phyloP scores from a whole-genome alignment of 2,113 vertebrate genomes.

The Dinomys branickii region DNA sequence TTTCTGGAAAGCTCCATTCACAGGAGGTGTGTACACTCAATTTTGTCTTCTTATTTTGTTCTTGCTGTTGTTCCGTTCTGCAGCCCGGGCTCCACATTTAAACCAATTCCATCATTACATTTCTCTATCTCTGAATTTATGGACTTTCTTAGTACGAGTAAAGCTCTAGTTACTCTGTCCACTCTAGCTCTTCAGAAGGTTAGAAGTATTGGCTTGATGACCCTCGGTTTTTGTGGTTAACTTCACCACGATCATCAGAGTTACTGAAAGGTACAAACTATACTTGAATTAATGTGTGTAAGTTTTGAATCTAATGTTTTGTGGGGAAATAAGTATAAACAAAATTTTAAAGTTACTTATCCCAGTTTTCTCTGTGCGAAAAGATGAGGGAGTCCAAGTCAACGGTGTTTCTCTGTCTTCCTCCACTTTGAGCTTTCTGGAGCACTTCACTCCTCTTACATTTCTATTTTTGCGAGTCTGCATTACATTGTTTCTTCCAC shows the following conservation, averaged over 20 bases:
- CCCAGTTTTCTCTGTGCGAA: slow-evolving; percentile 8
- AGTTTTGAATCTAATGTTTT: neutral
- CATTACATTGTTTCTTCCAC: neutral
- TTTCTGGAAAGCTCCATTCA: neutral
- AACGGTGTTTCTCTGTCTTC: neutral
- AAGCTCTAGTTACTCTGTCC: neutral
- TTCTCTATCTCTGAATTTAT: neutral
- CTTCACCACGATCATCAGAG: neutral
- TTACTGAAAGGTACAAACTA: neutral
- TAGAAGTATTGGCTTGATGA: neutral
- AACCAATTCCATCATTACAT: neutral
- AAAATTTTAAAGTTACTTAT: neutral
- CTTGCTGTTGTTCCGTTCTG: neutral
- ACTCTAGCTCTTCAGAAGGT: neutral
- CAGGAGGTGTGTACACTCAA: neutral
- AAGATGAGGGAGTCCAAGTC: neutral
- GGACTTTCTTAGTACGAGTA: neutral
- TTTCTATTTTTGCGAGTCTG: neutral
- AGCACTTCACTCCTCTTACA: neutral
- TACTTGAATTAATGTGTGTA: neutral
- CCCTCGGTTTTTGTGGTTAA: neutral
- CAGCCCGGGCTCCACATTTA: neutral
- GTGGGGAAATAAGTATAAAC: neutral
- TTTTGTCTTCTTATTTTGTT: neutral
- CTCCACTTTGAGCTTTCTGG: neutral